These are phyloP conservation scores for Heliconius erato DNA, from an alignment of 2,888 invertebrate species.

Conservation along the genomic window DNA sequence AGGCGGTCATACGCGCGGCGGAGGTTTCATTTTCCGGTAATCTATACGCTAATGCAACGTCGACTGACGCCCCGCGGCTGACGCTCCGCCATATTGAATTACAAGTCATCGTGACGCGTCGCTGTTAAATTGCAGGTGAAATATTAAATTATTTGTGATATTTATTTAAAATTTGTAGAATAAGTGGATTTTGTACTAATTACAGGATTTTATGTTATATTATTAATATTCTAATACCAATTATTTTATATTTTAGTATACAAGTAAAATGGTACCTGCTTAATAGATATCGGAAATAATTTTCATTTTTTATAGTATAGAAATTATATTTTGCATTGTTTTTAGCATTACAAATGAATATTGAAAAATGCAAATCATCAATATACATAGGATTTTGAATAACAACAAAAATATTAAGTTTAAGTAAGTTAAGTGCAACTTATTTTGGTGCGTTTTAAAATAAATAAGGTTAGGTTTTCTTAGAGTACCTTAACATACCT, in stretches of 20 bases:
- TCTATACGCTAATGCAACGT: conserved; percentile 56
- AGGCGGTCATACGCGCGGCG: conserved; percentile 42
- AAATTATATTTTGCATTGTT: conserved; percentile 51
- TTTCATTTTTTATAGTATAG: background rate
- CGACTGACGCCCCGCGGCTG: conserved; percentile 50
- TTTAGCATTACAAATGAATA: no score
- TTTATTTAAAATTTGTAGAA: no score
- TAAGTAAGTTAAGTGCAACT: background rate
- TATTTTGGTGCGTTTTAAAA: background rate
- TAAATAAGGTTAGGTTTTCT: background rate
- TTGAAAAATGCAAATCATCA: no score
- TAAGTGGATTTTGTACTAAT: no score
- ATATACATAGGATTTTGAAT: no score
- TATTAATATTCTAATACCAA: no score
- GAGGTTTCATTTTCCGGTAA: conserved; percentile 56
- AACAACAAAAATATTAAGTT: background rate
- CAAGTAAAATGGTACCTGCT: no score
- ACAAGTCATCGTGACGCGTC: conserved; percentile 51
- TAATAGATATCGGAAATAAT: no score
- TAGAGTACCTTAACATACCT: no score
- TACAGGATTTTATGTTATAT: no score
- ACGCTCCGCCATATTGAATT: conserved; percentile 56
- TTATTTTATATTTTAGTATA: no score
- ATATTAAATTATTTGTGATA: conserved; percentile 47
- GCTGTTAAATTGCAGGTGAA: conserved; percentile 54